Percentiles rank a stretch among this genome's conserved stretches.
phyloP scores from a whole-genome alignment of 2,888 invertebrate species.

The Oligia fasciuncula region DNA sequence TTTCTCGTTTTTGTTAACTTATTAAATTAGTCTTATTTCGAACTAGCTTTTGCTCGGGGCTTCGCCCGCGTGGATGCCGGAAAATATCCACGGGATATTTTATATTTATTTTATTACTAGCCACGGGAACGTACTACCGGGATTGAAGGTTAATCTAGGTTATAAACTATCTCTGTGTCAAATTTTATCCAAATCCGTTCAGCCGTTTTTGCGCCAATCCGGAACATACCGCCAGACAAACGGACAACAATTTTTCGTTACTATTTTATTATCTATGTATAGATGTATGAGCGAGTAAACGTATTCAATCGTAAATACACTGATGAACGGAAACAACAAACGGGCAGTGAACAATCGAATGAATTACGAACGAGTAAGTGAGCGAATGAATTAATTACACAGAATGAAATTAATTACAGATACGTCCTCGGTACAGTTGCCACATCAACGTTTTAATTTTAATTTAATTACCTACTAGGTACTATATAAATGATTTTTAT shows the following conservation, averaged over 20 bases:
- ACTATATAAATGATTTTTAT: conserved; percentile 22
- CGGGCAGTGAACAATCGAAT: conserved; percentile 37
- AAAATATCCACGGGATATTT: too few species aligned
- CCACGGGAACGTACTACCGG: too few species aligned
- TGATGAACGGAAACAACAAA: conserved; percentile 21
- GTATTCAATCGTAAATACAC: conserved; percentile 13
- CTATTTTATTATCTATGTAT: too few species aligned
- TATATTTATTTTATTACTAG: too few species aligned
- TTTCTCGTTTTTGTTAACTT: too few species aligned
- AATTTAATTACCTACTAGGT: conserved; percentile 19
- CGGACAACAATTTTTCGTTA: neutral
- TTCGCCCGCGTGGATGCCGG: too few species aligned
- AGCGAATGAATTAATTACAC: conserved; percentile 48
- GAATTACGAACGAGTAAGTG: conserved; percentile 36
- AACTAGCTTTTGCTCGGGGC: too few species aligned
- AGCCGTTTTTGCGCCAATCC: neutral
- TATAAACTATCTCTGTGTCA: too few species aligned
- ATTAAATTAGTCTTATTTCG: too few species aligned
- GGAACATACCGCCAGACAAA: neutral
- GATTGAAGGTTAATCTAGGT: too few species aligned
- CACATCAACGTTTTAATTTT: conserved; percentile 9
- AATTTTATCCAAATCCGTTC: neutral
- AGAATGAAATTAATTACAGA: conserved; percentile 34
- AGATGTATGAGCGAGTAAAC: too few species aligned
- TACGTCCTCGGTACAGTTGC: conserved; percentile 24